A percentile compares a stretch with the other conserved stretches of the same genome.
Conservation (phyloP, 2,113 vertebrate species). For the Centropristis striata region DNA sequence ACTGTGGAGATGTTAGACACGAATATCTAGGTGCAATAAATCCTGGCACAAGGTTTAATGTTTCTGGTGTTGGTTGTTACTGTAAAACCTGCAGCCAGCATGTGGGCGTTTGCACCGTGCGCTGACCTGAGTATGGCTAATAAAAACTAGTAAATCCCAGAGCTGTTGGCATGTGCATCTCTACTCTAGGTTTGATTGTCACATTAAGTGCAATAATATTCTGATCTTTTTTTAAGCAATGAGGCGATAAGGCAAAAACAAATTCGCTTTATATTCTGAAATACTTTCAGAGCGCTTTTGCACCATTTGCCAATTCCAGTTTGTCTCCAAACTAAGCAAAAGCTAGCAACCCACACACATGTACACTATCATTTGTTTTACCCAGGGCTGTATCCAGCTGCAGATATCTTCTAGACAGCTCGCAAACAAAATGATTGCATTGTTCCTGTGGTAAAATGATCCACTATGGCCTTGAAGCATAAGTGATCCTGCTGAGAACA, state of each 20-base stretch:
- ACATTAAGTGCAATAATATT: neutral
- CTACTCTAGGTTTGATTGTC: neutral
- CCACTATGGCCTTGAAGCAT: neutral
- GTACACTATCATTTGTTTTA: neutral
- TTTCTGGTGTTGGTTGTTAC: constrained; percentile 13
- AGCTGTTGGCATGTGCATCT: neutral
- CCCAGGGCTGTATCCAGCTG: constrained; percentile 5
- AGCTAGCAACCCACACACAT: constrained; percentile 9
- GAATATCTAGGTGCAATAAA: neutral
- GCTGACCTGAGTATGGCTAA: constrained; percentile 17
- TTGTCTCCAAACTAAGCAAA: constrained; percentile 10
- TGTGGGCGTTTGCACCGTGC: constrained; percentile 5
- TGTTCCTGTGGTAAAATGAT: constrained; percentile 26
- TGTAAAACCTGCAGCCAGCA: constrained; percentile 23
- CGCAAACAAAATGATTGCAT: constrained; percentile 15
- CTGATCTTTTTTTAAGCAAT: neutral
- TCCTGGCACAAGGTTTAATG: neutral
- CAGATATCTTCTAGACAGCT: neutral
- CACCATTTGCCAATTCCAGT: constrained; percentile 16
- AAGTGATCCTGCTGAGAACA: constrained; percentile 29
- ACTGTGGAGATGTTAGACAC: neutral
- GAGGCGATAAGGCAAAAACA: neutral
- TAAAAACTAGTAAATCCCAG: constrained; percentile 1
- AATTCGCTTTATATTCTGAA: constrained; percentile 15
- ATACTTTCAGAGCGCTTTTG: neutral